Evolutionary conservation across 2,888 invertebrate species (phyloP).

Genomic region (Pherbina coryleti): DNA sequence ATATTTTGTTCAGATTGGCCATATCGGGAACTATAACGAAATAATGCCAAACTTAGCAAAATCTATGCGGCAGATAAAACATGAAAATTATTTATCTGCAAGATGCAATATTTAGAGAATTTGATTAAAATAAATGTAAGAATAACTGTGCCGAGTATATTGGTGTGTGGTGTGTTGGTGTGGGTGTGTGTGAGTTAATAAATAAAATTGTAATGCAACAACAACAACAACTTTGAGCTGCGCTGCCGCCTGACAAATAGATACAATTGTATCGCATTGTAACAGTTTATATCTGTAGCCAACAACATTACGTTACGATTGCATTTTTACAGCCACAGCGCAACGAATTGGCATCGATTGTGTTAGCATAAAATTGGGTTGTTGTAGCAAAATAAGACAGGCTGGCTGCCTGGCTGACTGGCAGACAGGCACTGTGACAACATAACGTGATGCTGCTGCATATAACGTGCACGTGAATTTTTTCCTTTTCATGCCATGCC

Average conservation of each 20-base stretch:
- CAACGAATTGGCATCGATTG: constrained; percentile 14
- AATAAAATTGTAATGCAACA: neutral
- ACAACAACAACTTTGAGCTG: neutral
- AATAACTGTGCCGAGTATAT: neutral
- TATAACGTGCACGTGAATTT: too few relatives aligned
- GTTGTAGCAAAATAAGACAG: neutral
- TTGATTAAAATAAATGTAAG: neutral
- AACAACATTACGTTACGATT: neutral
- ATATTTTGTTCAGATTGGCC: neutral
- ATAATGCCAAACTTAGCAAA: neutral
- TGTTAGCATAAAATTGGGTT: neutral
- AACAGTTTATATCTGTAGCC: neutral
- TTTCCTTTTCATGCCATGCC: too few relatives aligned
- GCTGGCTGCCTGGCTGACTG: too few relatives aligned
- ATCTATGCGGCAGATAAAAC: neutral
- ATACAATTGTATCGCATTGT: neutral
- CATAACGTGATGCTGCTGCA: neutral
- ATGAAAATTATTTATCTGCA: neutral
- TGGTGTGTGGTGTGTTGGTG: neutral
- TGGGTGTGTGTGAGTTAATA: neutral
- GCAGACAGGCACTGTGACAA: neutral
- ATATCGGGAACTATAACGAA: neutral
- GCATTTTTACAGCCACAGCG: neutral
- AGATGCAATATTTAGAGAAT: neutral
- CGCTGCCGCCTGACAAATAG: neutral